phyloP scores from a whole-genome alignment of 1,140 invertebrate genomes.

The Trialeurodes vaporariorum region DNA sequence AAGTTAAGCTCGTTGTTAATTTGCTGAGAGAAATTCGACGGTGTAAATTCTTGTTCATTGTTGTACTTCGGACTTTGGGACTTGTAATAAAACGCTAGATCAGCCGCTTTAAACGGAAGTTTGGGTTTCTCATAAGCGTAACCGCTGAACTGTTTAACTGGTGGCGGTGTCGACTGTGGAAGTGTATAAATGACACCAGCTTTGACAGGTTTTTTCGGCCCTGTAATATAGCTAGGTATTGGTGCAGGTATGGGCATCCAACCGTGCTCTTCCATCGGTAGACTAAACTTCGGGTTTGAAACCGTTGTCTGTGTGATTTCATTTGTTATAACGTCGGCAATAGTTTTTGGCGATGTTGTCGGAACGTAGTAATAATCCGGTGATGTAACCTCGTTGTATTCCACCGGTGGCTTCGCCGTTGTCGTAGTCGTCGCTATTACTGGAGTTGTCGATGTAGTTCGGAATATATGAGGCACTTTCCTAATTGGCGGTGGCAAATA shows the following conservation, averaged over 20 bases:
- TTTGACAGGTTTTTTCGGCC: slow-evolving; percentile 13
- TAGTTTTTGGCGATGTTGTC: slow-evolving; percentile 5
- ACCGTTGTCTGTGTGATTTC: slow-evolving; percentile 16
- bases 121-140: slow-evolving; percentile 13
- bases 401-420: slow-evolving; percentile 23
- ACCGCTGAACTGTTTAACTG: neutral
- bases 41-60: neutral
- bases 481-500: slow-evolving; percentile 15
- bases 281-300: slow-evolving; percentile 8
- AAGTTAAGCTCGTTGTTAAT: neutral
- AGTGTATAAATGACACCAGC: neutral
- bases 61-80: slow-evolving; percentile 6
- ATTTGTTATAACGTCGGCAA: slow-evolving; percentile 16
- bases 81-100: neutral
- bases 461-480: slow-evolving; percentile 9
- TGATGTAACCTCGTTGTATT: slow-evolving; percentile 7
- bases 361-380: neutral
- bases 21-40: neutral
- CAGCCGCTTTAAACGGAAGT: slow-evolving; percentile 10
- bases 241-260: slow-evolving; percentile 28
- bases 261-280: slow-evolving; percentile 15
- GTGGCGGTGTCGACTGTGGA: neutral
- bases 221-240: slow-evolving; percentile 25
- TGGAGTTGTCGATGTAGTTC: neutral
- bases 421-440: slow-evolving; percentile 19